A percentile compares a stretch with the other conserved stretches of the same genome.
Conservation (phyloP, 2,888 invertebrate species). For the Drosophila putrida region DNA sequence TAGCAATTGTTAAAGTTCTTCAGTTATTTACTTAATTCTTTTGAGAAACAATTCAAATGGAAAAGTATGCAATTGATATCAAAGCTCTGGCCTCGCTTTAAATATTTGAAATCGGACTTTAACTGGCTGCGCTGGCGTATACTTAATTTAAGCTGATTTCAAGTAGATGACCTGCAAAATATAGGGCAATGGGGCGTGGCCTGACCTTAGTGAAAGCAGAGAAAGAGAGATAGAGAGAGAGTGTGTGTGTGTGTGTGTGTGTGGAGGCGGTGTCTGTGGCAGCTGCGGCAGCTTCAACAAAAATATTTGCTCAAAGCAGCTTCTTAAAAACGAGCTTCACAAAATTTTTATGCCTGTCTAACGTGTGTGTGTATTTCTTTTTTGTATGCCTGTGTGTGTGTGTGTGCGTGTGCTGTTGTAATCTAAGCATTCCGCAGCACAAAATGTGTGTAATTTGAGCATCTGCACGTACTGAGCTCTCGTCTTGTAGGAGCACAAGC, state of each 20-base stretch:
- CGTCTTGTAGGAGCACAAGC: slow-evolving; percentile 48
- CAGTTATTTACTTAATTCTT: not conserved
- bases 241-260: too few relatives aligned
- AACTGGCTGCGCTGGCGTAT: slow-evolving; percentile 38
- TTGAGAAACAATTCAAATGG: not conserved
- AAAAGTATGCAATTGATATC: slow-evolving; percentile 10
- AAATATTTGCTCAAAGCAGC: slow-evolving; percentile 54
- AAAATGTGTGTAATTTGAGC: slow-evolving; percentile 46
- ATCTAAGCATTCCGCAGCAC: slow-evolving; percentile 53
- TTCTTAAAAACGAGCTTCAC: slow-evolving; percentile 44
- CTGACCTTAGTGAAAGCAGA: slow-evolving; percentile 33
- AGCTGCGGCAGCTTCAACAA: slow-evolving; percentile 30
- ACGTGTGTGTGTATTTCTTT: not conserved
- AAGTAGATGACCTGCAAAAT: slow-evolving; percentile 27
- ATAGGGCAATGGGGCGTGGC: slow-evolving; percentile 61
- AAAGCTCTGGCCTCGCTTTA: slow-evolving; percentile 5
- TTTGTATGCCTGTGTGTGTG: slow-evolving; percentile 6
- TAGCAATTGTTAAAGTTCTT: not conserved
- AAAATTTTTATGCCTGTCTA: slow-evolving; percentile 23
- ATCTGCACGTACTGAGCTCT: slow-evolving; percentile 69
- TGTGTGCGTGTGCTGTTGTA: slow-evolving; percentile 30
- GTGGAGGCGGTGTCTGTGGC: slow-evolving; percentile 1
- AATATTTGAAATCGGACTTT: slow-evolving; percentile 22
- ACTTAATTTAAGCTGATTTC: slow-evolving; percentile 37
- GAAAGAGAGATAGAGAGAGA: not conserved